Conservation (phyloP, 2,113 vertebrate species). For the Catharus fuscescens region DNA sequence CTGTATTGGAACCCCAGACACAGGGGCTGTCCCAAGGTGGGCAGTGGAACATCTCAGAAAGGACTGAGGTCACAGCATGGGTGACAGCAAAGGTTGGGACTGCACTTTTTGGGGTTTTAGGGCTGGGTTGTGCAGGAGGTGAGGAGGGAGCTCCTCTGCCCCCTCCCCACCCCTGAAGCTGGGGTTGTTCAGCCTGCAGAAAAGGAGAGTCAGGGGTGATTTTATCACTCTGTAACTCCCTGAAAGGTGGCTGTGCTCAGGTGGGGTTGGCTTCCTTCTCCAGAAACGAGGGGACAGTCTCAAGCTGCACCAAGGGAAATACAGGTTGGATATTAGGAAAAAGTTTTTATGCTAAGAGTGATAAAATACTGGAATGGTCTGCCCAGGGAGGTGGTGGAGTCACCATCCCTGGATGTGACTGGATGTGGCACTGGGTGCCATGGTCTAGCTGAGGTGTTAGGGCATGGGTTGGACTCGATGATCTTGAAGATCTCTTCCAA, state of each 20-base stretch:
- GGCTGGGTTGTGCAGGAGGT: background rate
- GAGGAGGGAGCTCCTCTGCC: background rate
- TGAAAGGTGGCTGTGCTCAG: background rate
- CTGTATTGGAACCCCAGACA: too few relatives aligned
- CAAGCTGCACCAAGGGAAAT: fast-evolving
- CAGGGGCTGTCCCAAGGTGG: too few relatives aligned
- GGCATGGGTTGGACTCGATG: background rate
- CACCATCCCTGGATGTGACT: background rate
- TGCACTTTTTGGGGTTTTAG: background rate
- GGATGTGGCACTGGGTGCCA: background rate
- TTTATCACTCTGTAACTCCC: fast-evolving
- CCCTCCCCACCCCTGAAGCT: background rate
- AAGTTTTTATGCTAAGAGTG: fast-evolving
- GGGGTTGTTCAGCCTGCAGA: background rate
- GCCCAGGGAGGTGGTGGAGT: fast-evolving
- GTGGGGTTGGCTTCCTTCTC: background rate
- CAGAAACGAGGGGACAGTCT: background rate
- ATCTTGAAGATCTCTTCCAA: background rate
- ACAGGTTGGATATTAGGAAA: fast-evolving
- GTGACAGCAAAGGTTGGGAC: background rate
- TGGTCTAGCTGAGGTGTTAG: background rate
- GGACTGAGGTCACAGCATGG: fast-evolving
- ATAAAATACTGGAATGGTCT: background rate
- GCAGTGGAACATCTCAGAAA: background rate
- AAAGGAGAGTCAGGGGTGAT: background rate